Evolutionary conservation across 2,113 vertebrate genomes (phyloP).

Genomic region (Nipponia nippon): DNA sequence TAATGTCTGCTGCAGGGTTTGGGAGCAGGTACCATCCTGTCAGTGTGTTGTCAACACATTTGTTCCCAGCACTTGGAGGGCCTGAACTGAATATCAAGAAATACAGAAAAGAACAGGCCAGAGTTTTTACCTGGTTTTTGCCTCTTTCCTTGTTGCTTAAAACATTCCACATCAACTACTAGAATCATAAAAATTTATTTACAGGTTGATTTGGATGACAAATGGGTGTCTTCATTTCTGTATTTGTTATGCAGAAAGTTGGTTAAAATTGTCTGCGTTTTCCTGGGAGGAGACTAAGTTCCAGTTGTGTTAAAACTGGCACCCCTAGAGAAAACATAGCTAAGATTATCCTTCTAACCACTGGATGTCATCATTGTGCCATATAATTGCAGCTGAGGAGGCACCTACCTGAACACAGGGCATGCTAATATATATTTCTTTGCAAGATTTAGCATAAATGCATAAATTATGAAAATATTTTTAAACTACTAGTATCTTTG

Average conservation of each 20-base stretch:
- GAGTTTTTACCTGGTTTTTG: neutral
- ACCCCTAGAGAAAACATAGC: neutral
- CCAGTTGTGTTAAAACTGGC: neutral
- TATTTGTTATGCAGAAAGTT: neutral
- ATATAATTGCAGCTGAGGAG: neutral
- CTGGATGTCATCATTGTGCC: constrained; percentile 62
- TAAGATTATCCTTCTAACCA: constrained; percentile 34
- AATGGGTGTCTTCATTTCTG: neutral
- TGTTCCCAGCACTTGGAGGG: neutral
- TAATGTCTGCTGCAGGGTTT: neutral
- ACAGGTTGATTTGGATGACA: neutral
- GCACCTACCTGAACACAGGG: neutral
- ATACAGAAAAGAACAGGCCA: neutral
- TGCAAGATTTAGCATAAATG: neutral
- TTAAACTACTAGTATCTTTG: neutral
- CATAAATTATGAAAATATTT: neutral
- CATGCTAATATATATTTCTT: neutral
- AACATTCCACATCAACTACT: neutral
- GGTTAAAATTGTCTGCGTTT: neutral
- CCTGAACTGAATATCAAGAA: neutral
- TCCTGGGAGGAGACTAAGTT: neutral
- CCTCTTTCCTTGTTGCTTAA: neutral
- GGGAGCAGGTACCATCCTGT: neutral
- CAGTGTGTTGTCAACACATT: neutral
- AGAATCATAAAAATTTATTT: neutral